Evolutionary conservation across 2,113 vertebrate genomes (phyloP).

Genomic region (Copsychus sechellarum): DNA sequence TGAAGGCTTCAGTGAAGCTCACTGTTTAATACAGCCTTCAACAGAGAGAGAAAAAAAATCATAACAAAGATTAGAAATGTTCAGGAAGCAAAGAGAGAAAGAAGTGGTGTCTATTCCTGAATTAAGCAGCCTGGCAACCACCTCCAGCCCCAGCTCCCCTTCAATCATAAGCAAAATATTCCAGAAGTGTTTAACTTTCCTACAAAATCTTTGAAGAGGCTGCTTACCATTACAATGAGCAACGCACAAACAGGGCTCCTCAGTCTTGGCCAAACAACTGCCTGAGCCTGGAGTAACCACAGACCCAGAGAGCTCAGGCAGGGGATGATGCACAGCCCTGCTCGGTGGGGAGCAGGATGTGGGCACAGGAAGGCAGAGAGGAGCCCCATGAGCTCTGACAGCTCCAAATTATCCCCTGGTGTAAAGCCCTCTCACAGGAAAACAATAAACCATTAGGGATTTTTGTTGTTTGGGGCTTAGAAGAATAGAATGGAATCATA

Average conservation of each 20-base stretch:
- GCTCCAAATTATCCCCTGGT: neutral
- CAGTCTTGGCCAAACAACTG: neutral
- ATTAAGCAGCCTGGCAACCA: conserved; percentile 7
- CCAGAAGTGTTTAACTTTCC: conserved; percentile 8
- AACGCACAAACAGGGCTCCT: neutral
- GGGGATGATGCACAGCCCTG: neutral
- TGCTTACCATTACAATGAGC: neutral
- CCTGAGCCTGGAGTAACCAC: neutral
- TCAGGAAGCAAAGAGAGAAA: conserved; percentile 30
- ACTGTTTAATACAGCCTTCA: neutral
- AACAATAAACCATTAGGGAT: neutral
- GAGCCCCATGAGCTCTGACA: neutral
- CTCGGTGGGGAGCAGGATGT: neutral
- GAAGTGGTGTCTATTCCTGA: neutral
- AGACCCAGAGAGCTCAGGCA: neutral
- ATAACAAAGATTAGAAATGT: neutral
- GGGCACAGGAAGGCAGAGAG: neutral
- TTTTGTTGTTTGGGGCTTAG: neutral
- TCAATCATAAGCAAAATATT: neutral
- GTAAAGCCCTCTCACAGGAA: neutral
- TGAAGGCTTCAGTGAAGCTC: neutral
- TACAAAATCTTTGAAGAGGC: neutral
- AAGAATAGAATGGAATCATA: neutral
- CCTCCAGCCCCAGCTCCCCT: neutral
- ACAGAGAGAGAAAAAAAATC: neutral